A percentile compares a stretch with the other conserved stretches of the same genome.
These are phyloP conservation scores for Gambelia wislizenii DNA, from an alignment of 2,797 vertebrate species.

Conservation along the genomic window DNA sequence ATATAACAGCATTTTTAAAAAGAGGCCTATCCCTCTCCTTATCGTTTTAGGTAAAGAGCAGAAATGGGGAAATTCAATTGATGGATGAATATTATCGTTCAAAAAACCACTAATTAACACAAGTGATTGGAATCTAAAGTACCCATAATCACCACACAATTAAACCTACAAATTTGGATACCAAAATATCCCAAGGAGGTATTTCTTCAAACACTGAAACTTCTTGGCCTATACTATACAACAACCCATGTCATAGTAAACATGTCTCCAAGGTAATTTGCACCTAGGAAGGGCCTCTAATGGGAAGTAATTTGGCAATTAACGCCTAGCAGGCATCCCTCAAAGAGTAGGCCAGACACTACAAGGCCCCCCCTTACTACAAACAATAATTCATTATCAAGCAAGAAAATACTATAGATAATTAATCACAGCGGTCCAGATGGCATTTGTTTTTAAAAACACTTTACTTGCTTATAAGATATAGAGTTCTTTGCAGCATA, in stretches of 20 bases:
- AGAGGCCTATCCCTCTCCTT: slow-evolving; percentile 7
- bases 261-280: slow-evolving; percentile 49
- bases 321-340: slow-evolving; percentile 46
- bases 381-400: slow-evolving; percentile 32
- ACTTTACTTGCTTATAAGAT: background rate
- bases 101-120: slow-evolving; percentile 36
- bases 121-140: slow-evolving; percentile 13
- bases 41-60: slow-evolving; percentile 14
- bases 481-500: background rate
- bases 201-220: slow-evolving; percentile 50
- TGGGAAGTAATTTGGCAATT: slow-evolving; percentile 50
- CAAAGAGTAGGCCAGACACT: slow-evolving; percentile 37
- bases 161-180: slow-evolving; percentile 39
- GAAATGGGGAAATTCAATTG: slow-evolving; percentile 2
- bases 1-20: slow-evolving; percentile 2
- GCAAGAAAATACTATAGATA: slow-evolving; percentile 17
- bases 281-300: slow-evolving; percentile 45
- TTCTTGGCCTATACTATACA: background rate
- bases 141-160: slow-evolving; percentile 43
- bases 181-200: slow-evolving; percentile 27
- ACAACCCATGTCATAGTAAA: slow-evolving; percentile 3
- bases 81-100: background rate
- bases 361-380: slow-evolving; percentile 35
- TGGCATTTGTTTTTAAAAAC: background rate
- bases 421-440: slow-evolving; percentile 7